phyloP scores from a whole-genome alignment of 2,888 invertebrate genomes.

The Sesia bembeciformis region DNA sequence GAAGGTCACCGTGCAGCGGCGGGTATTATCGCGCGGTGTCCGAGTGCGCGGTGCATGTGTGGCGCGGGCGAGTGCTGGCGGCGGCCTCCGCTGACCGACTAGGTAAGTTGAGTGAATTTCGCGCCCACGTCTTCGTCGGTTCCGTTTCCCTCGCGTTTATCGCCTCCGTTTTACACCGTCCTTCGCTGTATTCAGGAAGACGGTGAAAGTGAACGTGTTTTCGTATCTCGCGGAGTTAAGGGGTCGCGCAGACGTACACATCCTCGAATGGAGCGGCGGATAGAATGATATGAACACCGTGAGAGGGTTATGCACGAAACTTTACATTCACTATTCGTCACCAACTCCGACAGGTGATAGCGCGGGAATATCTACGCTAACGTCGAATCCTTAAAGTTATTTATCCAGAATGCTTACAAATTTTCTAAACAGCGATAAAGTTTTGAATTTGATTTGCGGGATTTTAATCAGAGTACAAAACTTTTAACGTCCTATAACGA shows the following conservation, averaged over 20 bases:
- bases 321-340: slow-evolving; percentile 40
- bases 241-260: slow-evolving; percentile 35
- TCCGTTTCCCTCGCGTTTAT: slow-evolving; percentile 57
- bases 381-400: slow-evolving; percentile 21
- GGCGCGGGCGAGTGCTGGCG: slow-evolving; percentile 42
- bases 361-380: slow-evolving; percentile 31
- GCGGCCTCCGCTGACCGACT: slow-evolving; percentile 64
- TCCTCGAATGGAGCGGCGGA: slow-evolving; percentile 17
- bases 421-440: slow-evolving; percentile 21
- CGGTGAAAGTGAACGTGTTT: slow-evolving; percentile 44
- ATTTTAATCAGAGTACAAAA: slow-evolving; percentile 18
- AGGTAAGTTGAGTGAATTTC: slow-evolving; percentile 59
- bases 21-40: slow-evolving; percentile 17
- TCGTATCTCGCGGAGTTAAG: slow-evolving; percentile 29
- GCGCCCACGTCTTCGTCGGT: slow-evolving; percentile 47
- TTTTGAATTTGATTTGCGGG: slow-evolving; percentile 36
- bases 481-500: slow-evolving; percentile 9
- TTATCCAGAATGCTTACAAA: slow-evolving; percentile 12
- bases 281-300: slow-evolving; percentile 14
- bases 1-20: slow-evolving; percentile 68
- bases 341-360: slow-evolving; percentile 34
- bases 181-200: slow-evolving; percentile 45
- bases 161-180: slow-evolving; percentile 53
- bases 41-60: slow-evolving; percentile 2
- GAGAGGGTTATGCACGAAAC: slow-evolving; percentile 36